Conservation (phyloP, 2,113 vertebrate species). For the Chionodraco myersi region DNA sequence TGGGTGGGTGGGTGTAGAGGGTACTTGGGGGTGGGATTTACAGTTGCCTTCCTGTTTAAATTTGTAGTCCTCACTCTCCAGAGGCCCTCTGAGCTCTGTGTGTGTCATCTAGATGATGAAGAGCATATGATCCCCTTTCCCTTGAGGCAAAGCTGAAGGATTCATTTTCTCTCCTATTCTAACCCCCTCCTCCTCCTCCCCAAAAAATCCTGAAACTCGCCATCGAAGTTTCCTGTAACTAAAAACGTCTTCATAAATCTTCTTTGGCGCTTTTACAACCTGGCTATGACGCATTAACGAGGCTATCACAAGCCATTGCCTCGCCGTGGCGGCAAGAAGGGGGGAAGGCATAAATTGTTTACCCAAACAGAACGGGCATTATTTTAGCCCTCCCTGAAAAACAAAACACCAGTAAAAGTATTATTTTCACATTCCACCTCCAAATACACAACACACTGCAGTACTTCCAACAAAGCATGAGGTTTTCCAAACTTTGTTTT, state of each 20-base stretch:
- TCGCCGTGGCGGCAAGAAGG: constrained; percentile 36
- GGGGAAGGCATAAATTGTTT: constrained; percentile 59
- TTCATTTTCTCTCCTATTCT: constrained; percentile 12
- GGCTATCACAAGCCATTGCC: constrained; percentile 77
- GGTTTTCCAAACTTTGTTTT: constrained; percentile 62
- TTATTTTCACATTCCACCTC: constrained; percentile 69
- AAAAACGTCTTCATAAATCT: constrained; percentile 80
- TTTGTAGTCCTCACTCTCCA: constrained; percentile 56
- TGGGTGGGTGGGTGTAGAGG: background rate
- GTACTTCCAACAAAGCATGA: constrained; percentile 52
- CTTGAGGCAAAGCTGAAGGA: constrained; percentile 48
- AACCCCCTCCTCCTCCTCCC: background rate
- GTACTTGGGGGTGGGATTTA: constrained; percentile 54
- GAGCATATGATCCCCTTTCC: constrained; percentile 54
- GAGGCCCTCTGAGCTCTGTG: constrained; percentile 50
- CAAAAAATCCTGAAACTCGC: constrained; percentile 4
- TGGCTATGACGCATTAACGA: constrained; percentile 78
- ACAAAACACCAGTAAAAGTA: constrained; percentile 9
- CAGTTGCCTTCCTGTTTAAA: constrained; percentile 66
- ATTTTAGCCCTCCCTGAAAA: constrained; percentile 60
- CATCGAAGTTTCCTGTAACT: constrained; percentile 78
- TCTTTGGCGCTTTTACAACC: constrained; percentile 70
- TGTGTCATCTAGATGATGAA: constrained; percentile 65
- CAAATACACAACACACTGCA: constrained; percentile 48
- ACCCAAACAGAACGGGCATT: constrained; percentile 74